These are phyloP conservation scores for Vanessa tameamea DNA, from an alignment of 1,140 invertebrate genomes.

Conservation along the genomic window DNA sequence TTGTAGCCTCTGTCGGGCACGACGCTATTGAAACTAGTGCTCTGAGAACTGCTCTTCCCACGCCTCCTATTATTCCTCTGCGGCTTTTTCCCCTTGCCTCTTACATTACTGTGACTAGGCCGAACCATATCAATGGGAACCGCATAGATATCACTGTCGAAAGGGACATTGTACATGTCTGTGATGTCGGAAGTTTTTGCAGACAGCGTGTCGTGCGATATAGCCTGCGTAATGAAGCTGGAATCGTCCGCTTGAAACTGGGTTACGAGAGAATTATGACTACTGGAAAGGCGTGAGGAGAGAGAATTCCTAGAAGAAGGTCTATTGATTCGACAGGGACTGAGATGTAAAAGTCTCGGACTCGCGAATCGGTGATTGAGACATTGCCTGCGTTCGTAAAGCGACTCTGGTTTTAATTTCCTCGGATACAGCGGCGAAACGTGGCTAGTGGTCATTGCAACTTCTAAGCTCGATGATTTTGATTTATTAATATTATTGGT, in stretches of 20 bases:
- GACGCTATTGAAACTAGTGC: slow-evolving; percentile 49
- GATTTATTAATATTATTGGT: slow-evolving; percentile 52
- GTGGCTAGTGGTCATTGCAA: slow-evolving; percentile 53
- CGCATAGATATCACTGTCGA: slow-evolving; percentile 92
- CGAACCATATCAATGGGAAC: slow-evolving; percentile 89
- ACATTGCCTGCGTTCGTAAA: slow-evolving; percentile 69
- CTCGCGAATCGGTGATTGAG: slow-evolving; percentile 82
- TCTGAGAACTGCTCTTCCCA: slow-evolving; percentile 81
- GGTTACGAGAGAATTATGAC: slow-evolving; percentile 89
- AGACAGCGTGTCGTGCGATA: slow-evolving; percentile 89
- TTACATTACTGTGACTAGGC: slow-evolving; percentile 76
- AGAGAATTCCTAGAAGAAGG: slow-evolving; percentile 87
- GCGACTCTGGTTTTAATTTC: slow-evolving; percentile 63
- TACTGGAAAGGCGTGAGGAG: slow-evolving; percentile 88
- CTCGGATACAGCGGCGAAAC: slow-evolving; percentile 68
- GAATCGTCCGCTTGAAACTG: slow-evolving; percentile 90
- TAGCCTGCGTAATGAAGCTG: slow-evolving; percentile 91
- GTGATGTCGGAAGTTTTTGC: slow-evolving; percentile 86
- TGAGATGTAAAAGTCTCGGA: slow-evolving; percentile 83
- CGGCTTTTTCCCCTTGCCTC: slow-evolving; percentile 80
- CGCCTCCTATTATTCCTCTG: slow-evolving; percentile 83
- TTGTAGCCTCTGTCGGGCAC: slow-evolving; percentile 74
- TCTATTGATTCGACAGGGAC: slow-evolving; percentile 82
- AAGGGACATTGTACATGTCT: slow-evolving; percentile 92
- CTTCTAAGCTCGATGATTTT: slow-evolving; percentile 53